Evolutionary conservation across 1,140 invertebrate species (phyloP), one percentile per base, ranked within the genome.

Genomic region (Elymnias hypermnestra): DNA sequence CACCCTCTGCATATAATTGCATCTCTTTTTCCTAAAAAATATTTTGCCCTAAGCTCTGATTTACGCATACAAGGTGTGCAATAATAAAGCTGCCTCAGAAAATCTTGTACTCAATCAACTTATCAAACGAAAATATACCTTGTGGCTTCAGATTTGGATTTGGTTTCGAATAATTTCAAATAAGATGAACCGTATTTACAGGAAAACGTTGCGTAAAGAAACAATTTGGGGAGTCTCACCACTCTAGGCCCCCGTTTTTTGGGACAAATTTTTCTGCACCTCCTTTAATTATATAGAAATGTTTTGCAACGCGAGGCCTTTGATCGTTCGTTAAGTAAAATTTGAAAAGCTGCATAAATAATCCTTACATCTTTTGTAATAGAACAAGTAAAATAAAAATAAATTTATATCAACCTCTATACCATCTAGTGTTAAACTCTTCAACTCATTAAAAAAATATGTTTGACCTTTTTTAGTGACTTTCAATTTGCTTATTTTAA

Each of bases 201-300:
- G 68, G 68, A 72, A 73, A 78, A 72, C 54, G 71, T 77, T 72
- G 67, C 70, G 76, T 70, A 77, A 78, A 81, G 75, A 73, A 79
- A 73, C 58, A 64, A 64, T 64, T 70, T 66, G 62, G 72, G 74
- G 65, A 63, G 68, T 47, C 55, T 36, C 59, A 35, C 57, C 63
- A 66, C 48, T 74, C 63, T 39, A 66, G 48, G 75, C 83, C 86
- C 83, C 83, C 79, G 71, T 76, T 84, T 83, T 79, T 75, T 63
- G 58, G 47, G 55, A 63, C 67, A 72, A 79, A 73, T 77, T 83
- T 84, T 83, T 78, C 76, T 81, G 40, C 59, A 45, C 65, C 52
- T 63, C 51, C 33, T 56, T 86, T 83, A 87, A 86, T 87, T 86
- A 79, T 86, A 72, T 76, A 78, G 70, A 82, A 78, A 75, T 78